Evolutionary conservation across 2,888 invertebrate genomes (phyloP), one percentile per base, ranked within the genome.

Genomic region (Rhimphoctona megacephalus): DNA sequence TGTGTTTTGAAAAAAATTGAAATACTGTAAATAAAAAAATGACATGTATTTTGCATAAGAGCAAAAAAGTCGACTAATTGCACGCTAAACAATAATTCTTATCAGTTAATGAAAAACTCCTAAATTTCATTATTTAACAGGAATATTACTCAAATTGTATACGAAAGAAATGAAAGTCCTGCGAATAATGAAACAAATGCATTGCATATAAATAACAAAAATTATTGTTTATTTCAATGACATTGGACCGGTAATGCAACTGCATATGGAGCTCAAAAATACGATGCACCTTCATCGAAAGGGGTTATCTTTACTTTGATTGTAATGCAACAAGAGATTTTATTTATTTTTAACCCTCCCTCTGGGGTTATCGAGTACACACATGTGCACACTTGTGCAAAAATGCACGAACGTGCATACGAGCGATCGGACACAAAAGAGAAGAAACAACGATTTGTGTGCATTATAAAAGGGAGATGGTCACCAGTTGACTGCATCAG

Each of bases 381-480:
- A 90, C 86, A 90, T 88, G 85, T 88, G 87, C 89, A 88, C 89
- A 49, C 22, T 25, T 22, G 25, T 19, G 52, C 36, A 78, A 22
- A 49, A 4, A 33, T 36, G 57, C 46, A 39, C 22, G 22, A 33
- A 89, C 76, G 78, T 86, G 86, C 83, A 88, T 43, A 36, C 22
- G 9, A 33, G 39, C 39, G 19, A 25, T 3, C 25, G 25, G 49
- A 54, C 57, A 25, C 57, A 52, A 49, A 52, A 61, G 52, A 52
- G 61, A 49, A 36, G 52, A 73, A 54, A 17, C 14, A 70, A 66
- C 19, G 70, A 79, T 76, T 14, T 5, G 39, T 87, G 70, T 89
- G 89, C 88, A 88, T 90, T 93, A 93, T 93, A 93, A 93, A 93
- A 93, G 90, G 90, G 84, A 86, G 89, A 89, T 86, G 69, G 81